Percentiles rank a stretch among this genome's conserved stretches.
These are phyloP conservation scores for Alouatta palliata DNA, from an alignment of 2,113 vertebrate genomes.

Conservation along the genomic window DNA sequence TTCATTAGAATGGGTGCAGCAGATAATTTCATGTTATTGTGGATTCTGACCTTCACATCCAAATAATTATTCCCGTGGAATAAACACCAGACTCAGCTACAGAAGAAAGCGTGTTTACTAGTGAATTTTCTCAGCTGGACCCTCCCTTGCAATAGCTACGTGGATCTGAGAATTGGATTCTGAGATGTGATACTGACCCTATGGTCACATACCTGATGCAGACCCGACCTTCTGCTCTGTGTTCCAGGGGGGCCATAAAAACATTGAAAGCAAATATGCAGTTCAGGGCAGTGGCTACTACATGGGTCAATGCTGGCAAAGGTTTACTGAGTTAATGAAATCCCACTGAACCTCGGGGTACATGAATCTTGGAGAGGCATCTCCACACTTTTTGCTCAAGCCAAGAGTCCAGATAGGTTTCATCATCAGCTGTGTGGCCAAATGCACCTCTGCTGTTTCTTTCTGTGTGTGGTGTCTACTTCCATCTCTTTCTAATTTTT, in stretches of 20 bases:
- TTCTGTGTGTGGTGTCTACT: background rate
- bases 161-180: background rate
- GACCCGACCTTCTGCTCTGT: background rate
- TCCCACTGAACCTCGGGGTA: background rate
- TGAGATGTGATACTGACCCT: background rate
- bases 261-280: background rate
- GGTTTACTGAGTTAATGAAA: background rate
- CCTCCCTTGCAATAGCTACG: background rate
- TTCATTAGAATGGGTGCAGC: background rate
- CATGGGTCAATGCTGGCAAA: background rate
- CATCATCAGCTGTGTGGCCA: accelerated
- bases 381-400: background rate
- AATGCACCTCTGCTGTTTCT: background rate
- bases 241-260: background rate
- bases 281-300: background rate
- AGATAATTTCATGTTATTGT: background rate
- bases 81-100: background rate
- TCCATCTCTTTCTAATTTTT: background rate
- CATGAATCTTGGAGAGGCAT: background rate
- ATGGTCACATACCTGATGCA: background rate
- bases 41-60: background rate
- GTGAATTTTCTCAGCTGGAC: background rate
- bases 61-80: background rate
- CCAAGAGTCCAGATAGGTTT: background rate
- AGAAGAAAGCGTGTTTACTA: background rate